These are phyloP conservation scores for Forficula auricularia DNA, from an alignment of 1,140 invertebrate genomes.

Conservation along the genomic window DNA sequence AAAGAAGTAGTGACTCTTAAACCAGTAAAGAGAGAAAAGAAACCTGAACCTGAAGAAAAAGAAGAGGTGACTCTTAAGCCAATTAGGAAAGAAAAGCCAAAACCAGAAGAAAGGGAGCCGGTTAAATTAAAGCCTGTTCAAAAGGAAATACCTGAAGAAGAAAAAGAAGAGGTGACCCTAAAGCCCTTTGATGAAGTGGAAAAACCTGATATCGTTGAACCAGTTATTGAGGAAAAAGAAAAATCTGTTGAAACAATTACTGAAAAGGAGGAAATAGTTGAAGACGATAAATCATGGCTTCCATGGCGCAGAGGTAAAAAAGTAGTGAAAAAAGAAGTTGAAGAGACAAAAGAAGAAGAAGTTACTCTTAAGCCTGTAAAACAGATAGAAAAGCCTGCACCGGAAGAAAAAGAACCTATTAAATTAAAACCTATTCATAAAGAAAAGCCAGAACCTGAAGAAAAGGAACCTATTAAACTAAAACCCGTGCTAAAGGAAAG, in stretches of 20 bases:
- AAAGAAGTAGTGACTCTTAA: constrained; percentile 17
- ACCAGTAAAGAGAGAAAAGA: constrained; percentile 17
- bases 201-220: constrained; percentile 16
- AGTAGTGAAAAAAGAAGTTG: neutral
- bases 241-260: neutral
- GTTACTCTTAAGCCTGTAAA: constrained; percentile 7
- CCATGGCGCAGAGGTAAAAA: neutral
- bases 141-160: constrained; percentile 18
- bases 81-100: constrained; percentile 15
- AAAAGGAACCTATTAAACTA: constrained; percentile 9
- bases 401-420: constrained; percentile 10
- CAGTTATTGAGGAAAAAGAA: neutral
- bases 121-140: constrained; percentile 15
- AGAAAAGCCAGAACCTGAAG: constrained; percentile 17
- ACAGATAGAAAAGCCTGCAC: neutral
- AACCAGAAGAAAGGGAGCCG: constrained; percentile 11
- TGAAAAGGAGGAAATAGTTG: constrained; percentile 10
- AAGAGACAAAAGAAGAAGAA: neutral
- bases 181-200: constrained; percentile 11
- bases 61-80: constrained; percentile 9
- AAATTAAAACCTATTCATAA: constrained; percentile 14
- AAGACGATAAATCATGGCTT: constrained; percentile 9
- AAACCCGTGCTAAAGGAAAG: constrained; percentile 13
- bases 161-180: constrained; percentile 10
- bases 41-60: constrained; percentile 16